Evolutionary conservation across 2,888 invertebrate genomes (phyloP).

Genomic region (Atrina japonica): DNA sequence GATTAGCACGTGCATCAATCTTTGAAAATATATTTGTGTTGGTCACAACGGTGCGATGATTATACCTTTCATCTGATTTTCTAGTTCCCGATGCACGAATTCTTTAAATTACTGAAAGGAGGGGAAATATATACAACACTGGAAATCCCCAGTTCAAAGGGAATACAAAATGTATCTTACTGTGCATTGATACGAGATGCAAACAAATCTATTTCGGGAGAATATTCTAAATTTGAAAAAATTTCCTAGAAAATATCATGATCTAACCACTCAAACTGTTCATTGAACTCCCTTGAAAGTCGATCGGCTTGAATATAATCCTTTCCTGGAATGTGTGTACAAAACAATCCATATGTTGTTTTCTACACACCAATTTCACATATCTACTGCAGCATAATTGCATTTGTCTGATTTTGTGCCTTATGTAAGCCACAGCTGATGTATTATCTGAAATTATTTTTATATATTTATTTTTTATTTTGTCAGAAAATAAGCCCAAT

Average conservation of each 20-base stretch:
- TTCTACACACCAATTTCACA: conserved; percentile 29
- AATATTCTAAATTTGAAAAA: conserved; percentile 1
- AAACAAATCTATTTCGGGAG: conserved; percentile 41
- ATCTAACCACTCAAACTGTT: conserved; percentile 31
- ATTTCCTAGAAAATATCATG: conserved; percentile 21
- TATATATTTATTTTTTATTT: conserved; percentile 15
- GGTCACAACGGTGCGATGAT: conserved; percentile 37
- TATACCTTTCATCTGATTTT: conserved; percentile 33
- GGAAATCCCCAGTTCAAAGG: conserved; percentile 28
- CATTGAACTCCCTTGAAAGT: conserved; percentile 28
- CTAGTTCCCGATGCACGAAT: conserved; percentile 36
- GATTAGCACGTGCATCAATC: conserved; percentile 20
- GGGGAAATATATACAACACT: conserved; percentile 26
- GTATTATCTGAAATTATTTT: conserved; percentile 6
- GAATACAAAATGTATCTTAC: conserved; percentile 32
- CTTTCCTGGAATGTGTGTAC: conserved; percentile 28
- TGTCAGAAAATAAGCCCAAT: conserved; percentile 25
- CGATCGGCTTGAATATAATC: conserved; percentile 16
- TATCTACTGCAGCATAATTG: conserved; percentile 14
- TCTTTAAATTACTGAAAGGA: conserved; percentile 42
- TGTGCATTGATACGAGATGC: conserved; percentile 37
- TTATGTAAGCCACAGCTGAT: conserved; percentile 30
- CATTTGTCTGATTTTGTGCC: conserved; percentile 28
- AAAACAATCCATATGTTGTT: conserved; percentile 24
- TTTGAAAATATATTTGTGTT: conserved; percentile 38